Evolutionary conservation across 2,888 invertebrate species (phyloP), one percentile per base, ranked within the genome.

Genomic region (Drosophila yooni): DNA sequence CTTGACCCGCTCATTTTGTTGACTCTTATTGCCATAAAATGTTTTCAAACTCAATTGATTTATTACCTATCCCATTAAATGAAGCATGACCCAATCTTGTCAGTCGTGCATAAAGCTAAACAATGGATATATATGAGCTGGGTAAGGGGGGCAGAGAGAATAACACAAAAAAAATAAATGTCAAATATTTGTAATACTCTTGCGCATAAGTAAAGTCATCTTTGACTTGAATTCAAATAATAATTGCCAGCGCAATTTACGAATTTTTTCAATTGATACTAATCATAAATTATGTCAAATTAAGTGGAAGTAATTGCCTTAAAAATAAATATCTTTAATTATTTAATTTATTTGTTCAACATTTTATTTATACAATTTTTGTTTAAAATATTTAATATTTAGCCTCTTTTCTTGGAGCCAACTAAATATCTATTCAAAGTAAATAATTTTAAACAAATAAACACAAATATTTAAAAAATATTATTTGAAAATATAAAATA

Each of bases 71-170:
- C n/a, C 18, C 18, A 25, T 36, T 62, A 58, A 62, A 48, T 61
- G 57, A 54, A 33, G 70, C 75, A 58, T 64, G 75, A 61, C 56
- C 31, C 56, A 60, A 29, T 52, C 52, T 52, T 53, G 18, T 63
- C 21, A 54, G 36, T 54, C 62, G 70, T 59, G 69, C 68, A 52
- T 11, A 46, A 43, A 69, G 25, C 40, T 15, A 25, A 25, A 46
- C 46, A 46, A 46, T 46, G 15, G 25, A 15, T 46, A 7, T 46
- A 2, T 21, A 13, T 13, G 13, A 13, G 21, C 25, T 2, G 15
- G 4, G 21, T 15, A 15, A 8, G 46, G 21, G 21, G 6, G 7
- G 46, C 13, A 1, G 3, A 21, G 21, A 21, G 2, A 4, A 15
- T 46, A 15, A 46, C 15, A 15, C 10, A 10, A 11, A 46, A 46